Conservation (phyloP, 2,113 vertebrate genomes). For the Menidia beryllina region DNA sequence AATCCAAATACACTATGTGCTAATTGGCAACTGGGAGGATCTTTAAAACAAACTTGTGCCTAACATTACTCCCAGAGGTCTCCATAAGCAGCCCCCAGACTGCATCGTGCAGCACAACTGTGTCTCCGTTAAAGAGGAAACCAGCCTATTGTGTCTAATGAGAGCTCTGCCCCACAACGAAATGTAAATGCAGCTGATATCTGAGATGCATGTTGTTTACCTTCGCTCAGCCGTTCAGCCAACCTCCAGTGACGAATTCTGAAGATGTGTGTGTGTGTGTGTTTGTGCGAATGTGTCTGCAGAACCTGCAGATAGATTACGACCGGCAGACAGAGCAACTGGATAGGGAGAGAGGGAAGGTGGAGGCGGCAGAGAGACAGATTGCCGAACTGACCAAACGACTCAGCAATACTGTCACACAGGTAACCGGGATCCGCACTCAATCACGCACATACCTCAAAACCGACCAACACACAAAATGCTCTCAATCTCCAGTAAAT, state of each 20-base stretch:
- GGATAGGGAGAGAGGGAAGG: slow-evolving; percentile 88
- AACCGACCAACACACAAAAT: slow-evolving; percentile 42
- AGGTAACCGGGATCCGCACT: slow-evolving; percentile 82
- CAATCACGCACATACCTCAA: slow-evolving; percentile 35
- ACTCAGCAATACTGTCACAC: slow-evolving; percentile 82
- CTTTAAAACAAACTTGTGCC: slow-evolving; percentile 18
- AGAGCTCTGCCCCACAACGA: slow-evolving; percentile 35
- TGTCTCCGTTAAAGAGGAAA: slow-evolving; percentile 51
- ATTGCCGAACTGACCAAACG: slow-evolving; percentile 89
- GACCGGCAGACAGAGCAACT: slow-evolving; percentile 92
- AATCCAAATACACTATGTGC: slow-evolving; percentile 11
- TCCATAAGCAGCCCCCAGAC: slow-evolving; percentile 50
- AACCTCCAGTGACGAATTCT: slow-evolving; percentile 34
- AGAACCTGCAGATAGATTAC: slow-evolving; percentile 94
- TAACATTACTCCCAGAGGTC: slow-evolving; percentile 26
- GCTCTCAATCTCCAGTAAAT: slow-evolving; percentile 60
- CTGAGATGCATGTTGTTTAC: slow-evolving; percentile 62
- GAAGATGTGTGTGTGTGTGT: slow-evolving; percentile 38
- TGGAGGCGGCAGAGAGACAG: slow-evolving; percentile 85
- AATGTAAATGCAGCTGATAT: slow-evolving; percentile 47
- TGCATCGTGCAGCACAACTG: slow-evolving; percentile 52
- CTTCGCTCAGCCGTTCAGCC: slow-evolving; percentile 37
- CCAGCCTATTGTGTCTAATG: slow-evolving; percentile 70
- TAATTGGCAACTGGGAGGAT: slow-evolving; percentile 37
- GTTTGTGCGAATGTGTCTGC: slow-evolving; percentile 46